Conservation (phyloP, 1,140 invertebrate genomes). For the Drosophila simulans region DNA sequence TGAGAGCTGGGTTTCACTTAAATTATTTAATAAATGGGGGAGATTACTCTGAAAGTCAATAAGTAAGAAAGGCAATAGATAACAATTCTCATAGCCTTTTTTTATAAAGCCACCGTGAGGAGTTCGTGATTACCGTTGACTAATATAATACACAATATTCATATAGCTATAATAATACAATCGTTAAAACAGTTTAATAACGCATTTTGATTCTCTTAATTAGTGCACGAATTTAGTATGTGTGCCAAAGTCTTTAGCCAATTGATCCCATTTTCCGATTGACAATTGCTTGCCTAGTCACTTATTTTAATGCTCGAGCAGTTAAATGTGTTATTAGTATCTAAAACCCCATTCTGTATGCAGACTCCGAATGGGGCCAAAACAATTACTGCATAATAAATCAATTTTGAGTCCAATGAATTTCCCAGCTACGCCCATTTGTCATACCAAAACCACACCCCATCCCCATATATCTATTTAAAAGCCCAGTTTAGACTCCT, state of each 20-base stretch:
- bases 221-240: neutral
- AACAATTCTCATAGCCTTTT: too few relatives aligned
- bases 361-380: constrained; percentile 70
- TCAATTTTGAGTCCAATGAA: constrained; percentile 72
- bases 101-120: neutral
- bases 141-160: too few relatives aligned
- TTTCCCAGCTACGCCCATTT: constrained; percentile 27
- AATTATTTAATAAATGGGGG: constrained; percentile 10
- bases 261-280: constrained; percentile 6
- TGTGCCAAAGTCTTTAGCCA: constrained; percentile 31
- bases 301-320: constrained; percentile 60
- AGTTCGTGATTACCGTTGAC: too few relatives aligned
- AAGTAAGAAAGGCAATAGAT: neutral
- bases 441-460: constrained; percentile 5
- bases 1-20: neutral
- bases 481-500: constrained; percentile 35
- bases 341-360: constrained; percentile 59
- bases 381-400: constrained; percentile 81
- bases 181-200: neutral
- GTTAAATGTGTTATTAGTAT: constrained; percentile 67
- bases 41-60: neutral
- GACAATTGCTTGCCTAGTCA: constrained; percentile 27
- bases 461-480: neutral
- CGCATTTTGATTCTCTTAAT: neutral
- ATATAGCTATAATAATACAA: neutral